Conservation (phyloP, 2,113 vertebrate genomes). For the Nicator chloris region DNA sequence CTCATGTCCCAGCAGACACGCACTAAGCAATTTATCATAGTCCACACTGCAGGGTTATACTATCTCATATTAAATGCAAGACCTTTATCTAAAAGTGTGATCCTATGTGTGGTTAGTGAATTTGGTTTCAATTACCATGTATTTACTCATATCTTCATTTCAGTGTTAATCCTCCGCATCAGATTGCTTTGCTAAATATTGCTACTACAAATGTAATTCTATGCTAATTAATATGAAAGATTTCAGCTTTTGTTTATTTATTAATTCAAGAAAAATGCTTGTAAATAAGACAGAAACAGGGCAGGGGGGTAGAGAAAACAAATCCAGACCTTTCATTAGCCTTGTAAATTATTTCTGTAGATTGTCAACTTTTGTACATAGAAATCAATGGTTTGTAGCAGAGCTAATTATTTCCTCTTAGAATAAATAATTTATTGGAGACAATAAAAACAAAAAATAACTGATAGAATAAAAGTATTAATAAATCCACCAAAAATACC, state of each 20-base stretch:
- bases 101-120: neutral
- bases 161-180: conserved; percentile 18
- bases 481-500: neutral
- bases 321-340: conserved; percentile 10
- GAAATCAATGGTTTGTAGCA: conserved; percentile 53
- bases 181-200: conserved; percentile 34
- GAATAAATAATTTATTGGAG: neutral
- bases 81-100: conserved; percentile 13
- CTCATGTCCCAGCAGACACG: neutral
- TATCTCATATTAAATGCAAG: conserved; percentile 35
- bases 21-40: conserved; percentile 53
- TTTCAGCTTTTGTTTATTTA: conserved; percentile 64
- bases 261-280: conserved; percentile 48
- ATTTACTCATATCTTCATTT: conserved; percentile 58
- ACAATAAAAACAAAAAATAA: conserved; percentile 35
- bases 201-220: conserved; percentile 41
- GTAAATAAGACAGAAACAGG: conserved; percentile 55
- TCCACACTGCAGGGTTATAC: neutral
- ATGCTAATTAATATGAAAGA: conserved; percentile 62
- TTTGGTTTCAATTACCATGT: conserved; percentile 31
- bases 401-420: conserved; percentile 38
- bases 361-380: conserved; percentile 6
- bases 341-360: conserved; percentile 53
- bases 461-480: neutral
- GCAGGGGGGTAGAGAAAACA: neutral